Percentiles rank a stretch among this genome's conserved stretches.
Conservation (phyloP, 2,888 invertebrate species). For the Drosophila infuscata region DNA sequence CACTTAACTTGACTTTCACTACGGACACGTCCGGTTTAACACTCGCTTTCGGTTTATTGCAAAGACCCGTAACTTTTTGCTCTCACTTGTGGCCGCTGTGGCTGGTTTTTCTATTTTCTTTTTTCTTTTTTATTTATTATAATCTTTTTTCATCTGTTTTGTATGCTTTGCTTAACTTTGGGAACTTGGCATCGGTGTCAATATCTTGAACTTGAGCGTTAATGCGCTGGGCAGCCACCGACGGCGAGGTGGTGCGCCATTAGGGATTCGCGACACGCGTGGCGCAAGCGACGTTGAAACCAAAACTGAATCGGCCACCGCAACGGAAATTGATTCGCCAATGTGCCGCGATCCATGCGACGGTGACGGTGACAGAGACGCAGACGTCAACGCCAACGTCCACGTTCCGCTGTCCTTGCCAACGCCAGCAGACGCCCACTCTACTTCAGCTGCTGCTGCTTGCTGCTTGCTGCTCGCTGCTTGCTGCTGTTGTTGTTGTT, state of each 20-base stretch:
- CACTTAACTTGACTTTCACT: constrained; percentile 32
- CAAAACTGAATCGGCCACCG: constrained; percentile 78
- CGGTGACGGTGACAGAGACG: constrained; percentile 22
- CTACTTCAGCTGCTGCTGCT: constrained; percentile 37
- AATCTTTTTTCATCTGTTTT: constrained; percentile 3
- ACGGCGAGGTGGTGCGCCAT: constrained; percentile 60
- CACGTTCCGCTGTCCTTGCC: constrained; percentile 70
- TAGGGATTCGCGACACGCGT: constrained; percentile 78
- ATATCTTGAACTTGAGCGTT: constrained; percentile 49
- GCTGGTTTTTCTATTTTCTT: constrained; percentile 4
- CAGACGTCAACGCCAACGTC: constrained; percentile 31
- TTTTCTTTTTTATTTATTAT: constrained; percentile 4
- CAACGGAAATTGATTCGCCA: constrained; percentile 79
- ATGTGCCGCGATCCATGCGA: constrained; percentile 56
- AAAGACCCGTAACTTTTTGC: constrained; percentile 12
- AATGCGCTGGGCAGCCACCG: constrained; percentile 44
- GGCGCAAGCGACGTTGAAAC: constrained; percentile 74
- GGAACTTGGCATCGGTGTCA: constrained; percentile 10
- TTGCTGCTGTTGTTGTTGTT: constrained; percentile 13
- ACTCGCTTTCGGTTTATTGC: constrained; percentile 17
- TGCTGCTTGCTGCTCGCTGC: constrained; percentile 24
- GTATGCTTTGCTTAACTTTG: constrained; percentile 21
- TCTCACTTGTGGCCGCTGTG: constrained; percentile 25
- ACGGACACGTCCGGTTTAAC: constrained; percentile 22
- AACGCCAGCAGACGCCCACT: constrained; percentile 65